phyloP scores from a whole-genome alignment of 37 sponge, comb jelly and placozoan species.

The Axinella damicornis region DNA sequence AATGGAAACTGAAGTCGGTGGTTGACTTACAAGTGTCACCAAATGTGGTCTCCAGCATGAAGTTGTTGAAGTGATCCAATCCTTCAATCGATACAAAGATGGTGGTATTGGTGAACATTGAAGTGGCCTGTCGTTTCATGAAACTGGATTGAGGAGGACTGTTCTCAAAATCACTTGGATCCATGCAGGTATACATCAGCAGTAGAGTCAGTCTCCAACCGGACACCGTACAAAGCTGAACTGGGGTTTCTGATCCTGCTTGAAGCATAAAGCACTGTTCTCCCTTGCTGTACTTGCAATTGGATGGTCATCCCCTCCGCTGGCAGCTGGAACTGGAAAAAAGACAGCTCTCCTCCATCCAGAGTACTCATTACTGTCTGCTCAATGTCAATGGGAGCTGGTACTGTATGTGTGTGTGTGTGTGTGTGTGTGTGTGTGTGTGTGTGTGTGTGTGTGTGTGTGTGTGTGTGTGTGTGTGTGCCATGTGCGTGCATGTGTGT shows the following conservation, averaged over 20 bases:
- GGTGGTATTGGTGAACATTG: background rate
- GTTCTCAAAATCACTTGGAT: background rate
- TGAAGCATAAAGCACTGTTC: constrained; percentile 20
- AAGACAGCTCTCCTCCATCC: constrained; percentile 1
- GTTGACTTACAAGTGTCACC: constrained; percentile 24
- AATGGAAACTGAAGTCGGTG: too few relatives aligned
- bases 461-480: background rate
- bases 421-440: constrained; percentile 20
- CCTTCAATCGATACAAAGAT: constrained; percentile 44
- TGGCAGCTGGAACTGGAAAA: constrained; percentile 39
- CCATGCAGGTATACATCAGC: constrained; percentile 1
- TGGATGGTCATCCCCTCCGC: constrained; percentile 44
- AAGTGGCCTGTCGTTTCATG: background rate
- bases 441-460: constrained; percentile 22
- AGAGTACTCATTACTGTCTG: background rate
- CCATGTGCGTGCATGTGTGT: constrained; percentile 27
- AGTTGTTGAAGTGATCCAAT: background rate
- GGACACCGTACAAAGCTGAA: constrained; percentile 40
- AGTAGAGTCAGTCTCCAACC: constrained; percentile 29
- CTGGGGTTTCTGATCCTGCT: constrained; percentile 43
- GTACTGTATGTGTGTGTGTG: background rate
- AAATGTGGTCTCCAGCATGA: constrained; percentile 3
- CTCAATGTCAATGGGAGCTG: constrained; percentile 8
- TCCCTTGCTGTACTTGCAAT: constrained; percentile 20
- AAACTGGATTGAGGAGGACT: background rate